Conservation (phyloP, 2,888 invertebrate genomes). For the Pseudococcus viburni region DNA sequence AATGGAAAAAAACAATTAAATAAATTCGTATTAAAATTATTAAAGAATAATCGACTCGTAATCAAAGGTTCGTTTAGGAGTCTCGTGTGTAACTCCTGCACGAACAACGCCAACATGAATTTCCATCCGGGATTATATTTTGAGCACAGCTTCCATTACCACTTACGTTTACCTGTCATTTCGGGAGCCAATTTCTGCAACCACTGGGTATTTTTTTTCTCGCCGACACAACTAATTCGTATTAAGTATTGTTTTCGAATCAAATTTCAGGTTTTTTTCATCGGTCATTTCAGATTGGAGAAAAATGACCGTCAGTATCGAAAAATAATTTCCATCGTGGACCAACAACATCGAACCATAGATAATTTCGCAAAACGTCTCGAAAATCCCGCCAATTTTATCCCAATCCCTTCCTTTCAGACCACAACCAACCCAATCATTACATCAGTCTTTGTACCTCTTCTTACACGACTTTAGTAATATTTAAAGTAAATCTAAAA, state of each 20-base stretch:
- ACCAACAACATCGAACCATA: background rate
- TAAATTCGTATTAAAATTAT: background rate
- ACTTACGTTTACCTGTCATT: slow-evolving; percentile 19
- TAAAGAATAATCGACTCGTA: background rate
- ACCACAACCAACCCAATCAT: background rate
- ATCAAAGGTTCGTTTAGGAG: slow-evolving; percentile 34
- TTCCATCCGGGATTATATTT: background rate
- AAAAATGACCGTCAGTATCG: background rate
- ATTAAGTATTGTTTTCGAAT: background rate
- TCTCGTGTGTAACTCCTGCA: slow-evolving; percentile 10
- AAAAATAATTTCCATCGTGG: background rate
- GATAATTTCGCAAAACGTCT: background rate
- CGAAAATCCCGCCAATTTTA: background rate
- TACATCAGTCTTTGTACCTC: background rate
- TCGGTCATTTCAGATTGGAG: background rate
- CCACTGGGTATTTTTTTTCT: background rate
- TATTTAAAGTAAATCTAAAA: slow-evolving; percentile 50
- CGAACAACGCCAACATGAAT: background rate
- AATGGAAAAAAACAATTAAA: slow-evolving; percentile 25
- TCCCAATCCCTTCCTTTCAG: background rate
- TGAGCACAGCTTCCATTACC: background rate
- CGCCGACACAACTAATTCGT: background rate
- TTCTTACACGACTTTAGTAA: slow-evolving; percentile 36
- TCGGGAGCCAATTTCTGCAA: background rate
- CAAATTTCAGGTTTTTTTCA: background rate